These are phyloP conservation scores for Bradypodion pumilum DNA, from an alignment of 2,797 vertebrate genomes.

Conservation along the genomic window DNA sequence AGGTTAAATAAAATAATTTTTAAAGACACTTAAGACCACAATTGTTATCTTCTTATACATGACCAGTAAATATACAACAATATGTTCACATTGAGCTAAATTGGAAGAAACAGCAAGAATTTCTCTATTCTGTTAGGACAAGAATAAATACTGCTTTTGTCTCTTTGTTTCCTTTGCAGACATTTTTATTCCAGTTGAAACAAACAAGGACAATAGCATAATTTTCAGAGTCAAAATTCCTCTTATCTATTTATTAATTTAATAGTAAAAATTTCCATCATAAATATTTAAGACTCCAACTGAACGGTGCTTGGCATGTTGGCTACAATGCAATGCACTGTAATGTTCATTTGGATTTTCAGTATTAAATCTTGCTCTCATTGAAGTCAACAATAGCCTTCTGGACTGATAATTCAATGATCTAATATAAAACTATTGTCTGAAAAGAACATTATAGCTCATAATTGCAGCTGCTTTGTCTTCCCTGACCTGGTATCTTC, in stretches of 20 bases:
- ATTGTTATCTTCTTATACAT: slow-evolving; percentile 3
- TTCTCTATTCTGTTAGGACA: slow-evolving; percentile 45
- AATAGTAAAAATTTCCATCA: background rate
- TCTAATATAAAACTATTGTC: background rate
- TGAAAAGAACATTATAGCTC: background rate
- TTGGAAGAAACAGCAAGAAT: slow-evolving; percentile 50
- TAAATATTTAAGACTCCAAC: background rate
- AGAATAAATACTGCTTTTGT: slow-evolving; percentile 56
- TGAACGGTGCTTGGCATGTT: background rate
- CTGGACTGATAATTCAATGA: background rate
- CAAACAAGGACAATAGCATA: slow-evolving; percentile 39
- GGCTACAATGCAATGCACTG: slow-evolving; percentile 7
- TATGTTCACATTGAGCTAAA: slow-evolving; percentile 51
- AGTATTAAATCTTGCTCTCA: background rate
- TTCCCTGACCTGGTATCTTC: background rate
- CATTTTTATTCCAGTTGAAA: slow-evolving; percentile 64
- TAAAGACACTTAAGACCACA: slow-evolving; percentile 9
- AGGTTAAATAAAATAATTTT: slow-evolving; percentile 16
- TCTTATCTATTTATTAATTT: background rate
- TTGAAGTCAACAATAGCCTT: background rate
- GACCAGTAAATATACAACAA: slow-evolving; percentile 43
- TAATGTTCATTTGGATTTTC: background rate
- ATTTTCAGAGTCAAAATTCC: background rate
- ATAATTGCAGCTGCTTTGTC: background rate
- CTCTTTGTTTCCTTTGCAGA: slow-evolving; percentile 48